phyloP scores from a whole-genome alignment of 2,888 invertebrate genomes.

The Dolichomitus sp. region DNA sequence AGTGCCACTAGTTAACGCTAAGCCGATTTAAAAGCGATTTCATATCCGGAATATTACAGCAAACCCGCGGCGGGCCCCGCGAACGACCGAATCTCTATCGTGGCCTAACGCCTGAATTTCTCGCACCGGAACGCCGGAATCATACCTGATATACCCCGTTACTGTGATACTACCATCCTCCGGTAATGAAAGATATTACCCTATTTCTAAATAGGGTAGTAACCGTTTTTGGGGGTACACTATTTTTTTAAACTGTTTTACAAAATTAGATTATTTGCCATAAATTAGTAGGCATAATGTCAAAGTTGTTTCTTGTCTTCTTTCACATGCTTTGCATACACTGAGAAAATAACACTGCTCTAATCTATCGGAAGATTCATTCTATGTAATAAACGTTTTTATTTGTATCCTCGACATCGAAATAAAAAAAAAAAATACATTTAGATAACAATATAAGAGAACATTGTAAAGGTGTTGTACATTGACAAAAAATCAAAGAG shows the following conservation, averaged over 20 bases:
- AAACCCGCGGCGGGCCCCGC: conserved; percentile 55
- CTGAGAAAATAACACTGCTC: neutral
- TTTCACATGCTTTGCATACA: neutral
- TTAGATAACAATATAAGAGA: no score
- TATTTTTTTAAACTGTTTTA: neutral
- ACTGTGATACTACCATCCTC: neutral
- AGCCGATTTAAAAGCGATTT: conserved; percentile 86
- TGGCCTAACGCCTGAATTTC: conserved; percentile 14
- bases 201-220: neutral
- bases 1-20: conserved; percentile 86
- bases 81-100: conserved; percentile 30
- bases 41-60: conserved; percentile 85
- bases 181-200: neutral
- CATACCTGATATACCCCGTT: conserved; percentile 5
- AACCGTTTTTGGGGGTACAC: neutral
- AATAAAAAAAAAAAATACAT: no score
- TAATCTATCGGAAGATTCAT: no score
- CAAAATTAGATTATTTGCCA: neutral
- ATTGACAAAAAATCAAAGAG: no score
- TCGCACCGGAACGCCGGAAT: neutral
- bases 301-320: neutral
- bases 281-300: no score
- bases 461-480: no score
- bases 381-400: neutral
- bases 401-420: no score